phyloP scores from a whole-genome alignment of 2,113 vertebrate genomes.

The Morone chrysops region DNA sequence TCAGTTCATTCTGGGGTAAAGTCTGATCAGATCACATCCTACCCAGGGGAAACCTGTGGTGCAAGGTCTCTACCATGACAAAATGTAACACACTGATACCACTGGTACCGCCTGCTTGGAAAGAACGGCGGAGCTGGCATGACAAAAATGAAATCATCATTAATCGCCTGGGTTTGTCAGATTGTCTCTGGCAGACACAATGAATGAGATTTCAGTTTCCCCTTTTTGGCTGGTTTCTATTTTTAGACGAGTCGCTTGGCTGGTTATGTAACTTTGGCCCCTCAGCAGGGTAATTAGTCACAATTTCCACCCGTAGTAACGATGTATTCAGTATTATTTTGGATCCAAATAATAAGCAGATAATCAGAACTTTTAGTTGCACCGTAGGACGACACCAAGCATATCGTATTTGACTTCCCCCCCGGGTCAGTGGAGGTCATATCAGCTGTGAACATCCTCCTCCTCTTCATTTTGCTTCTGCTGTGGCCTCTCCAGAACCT shows the following conservation, averaged over 20 bases:
- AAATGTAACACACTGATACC: neutral
- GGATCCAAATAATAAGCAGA: too few species aligned
- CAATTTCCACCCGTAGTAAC: conserved; percentile 25
- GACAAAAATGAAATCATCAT: conserved; percentile 7
- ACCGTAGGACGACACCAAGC: neutral
- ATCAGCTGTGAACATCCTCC: neutral
- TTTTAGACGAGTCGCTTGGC: conserved; percentile 30
- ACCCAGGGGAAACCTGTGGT: neutral
- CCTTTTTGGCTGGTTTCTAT: conserved; percentile 53
- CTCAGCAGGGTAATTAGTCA: conserved; percentile 38
- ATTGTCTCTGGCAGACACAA: conserved; percentile 8
- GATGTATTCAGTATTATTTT: neutral
- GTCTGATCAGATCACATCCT: too few species aligned
- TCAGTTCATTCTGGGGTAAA: neutral
- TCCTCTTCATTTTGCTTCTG: neutral
- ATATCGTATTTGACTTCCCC: neutral
- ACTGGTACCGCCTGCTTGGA: neutral
- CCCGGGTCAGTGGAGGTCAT: neutral
- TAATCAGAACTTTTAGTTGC: neutral
- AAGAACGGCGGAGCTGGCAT: neutral
- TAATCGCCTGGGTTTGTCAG: conserved; percentile 13
- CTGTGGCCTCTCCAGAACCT: neutral
- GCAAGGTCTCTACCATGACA: neutral
- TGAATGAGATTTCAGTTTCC: conserved; percentile 15
- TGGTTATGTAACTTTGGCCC: conserved; percentile 53